phyloP scores from a whole-genome alignment of 2,113 vertebrate genomes.

The Phodopus roborovskii region DNA sequence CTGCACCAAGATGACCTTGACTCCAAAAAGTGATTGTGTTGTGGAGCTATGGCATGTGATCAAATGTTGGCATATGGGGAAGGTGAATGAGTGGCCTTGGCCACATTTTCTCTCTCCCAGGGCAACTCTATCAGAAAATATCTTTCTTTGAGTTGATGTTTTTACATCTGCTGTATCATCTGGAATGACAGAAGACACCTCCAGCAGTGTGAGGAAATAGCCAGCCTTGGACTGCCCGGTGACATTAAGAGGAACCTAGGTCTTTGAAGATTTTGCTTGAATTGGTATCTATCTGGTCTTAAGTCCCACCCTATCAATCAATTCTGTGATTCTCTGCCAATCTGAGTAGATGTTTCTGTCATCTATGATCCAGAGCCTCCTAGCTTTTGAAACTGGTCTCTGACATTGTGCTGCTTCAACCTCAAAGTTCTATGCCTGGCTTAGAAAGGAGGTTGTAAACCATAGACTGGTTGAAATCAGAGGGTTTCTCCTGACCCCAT shows the following conservation, averaged over 20 bases:
- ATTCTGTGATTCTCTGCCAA: background rate
- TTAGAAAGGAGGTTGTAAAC: background rate
- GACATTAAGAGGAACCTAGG: background rate
- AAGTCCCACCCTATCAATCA: background rate
- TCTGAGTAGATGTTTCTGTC: background rate
- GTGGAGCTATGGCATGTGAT: background rate
- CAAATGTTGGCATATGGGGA: background rate
- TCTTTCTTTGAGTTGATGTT: background rate
- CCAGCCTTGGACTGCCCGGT: background rate
- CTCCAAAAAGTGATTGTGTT: fast-evolving
- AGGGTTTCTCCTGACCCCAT: background rate
- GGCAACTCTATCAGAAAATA: background rate
- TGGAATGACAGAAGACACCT: background rate
- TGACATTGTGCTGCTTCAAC: background rate
- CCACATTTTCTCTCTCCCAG: background rate
- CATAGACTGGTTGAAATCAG: background rate
- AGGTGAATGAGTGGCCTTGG: no score
- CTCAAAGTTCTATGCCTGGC: background rate
- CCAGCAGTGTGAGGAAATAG: background rate
- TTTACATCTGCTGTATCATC: background rate
- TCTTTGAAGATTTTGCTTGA: background rate
- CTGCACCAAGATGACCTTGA: background rate
- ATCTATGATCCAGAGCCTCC: background rate
- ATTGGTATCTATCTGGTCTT: background rate
- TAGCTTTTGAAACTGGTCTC: background rate